Evolutionary conservation across 2,888 invertebrate genomes (phyloP).

Genomic region (Chymomyza amoena): DNA sequence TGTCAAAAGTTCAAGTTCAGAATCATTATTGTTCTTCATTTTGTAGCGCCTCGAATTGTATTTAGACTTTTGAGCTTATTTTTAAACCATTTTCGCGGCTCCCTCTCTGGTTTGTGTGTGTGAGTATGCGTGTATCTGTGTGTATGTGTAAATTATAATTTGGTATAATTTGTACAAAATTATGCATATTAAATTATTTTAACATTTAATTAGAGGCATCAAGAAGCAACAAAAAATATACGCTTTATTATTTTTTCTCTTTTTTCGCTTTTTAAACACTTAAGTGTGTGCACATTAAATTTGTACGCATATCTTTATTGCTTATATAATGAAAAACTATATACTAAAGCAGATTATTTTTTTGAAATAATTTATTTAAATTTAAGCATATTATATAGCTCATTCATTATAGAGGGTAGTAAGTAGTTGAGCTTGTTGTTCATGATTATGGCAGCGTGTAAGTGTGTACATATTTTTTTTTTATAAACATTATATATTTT

Average conservation of each 20-base stretch:
- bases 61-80: background rate
- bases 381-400: background rate
- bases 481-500: too few species aligned
- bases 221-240: background rate
- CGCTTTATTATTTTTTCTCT: background rate
- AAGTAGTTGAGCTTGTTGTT: background rate
- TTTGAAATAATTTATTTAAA: background rate
- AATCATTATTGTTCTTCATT: conserved; percentile 50
- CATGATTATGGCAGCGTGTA: background rate
- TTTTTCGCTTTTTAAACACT: background rate
- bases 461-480: background rate
- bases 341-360: background rate
- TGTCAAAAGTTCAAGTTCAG: conserved; percentile 67
- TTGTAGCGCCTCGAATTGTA: background rate
- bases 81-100: background rate
- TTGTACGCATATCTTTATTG: background rate
- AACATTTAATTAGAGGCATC: background rate
- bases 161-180: background rate
- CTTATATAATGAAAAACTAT: background rate
- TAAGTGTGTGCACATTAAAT: background rate
- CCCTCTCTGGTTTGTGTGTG: background rate
- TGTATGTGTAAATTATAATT: conserved; percentile 5
- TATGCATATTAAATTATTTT: background rate
- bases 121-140: background rate
- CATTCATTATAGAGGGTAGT: background rate